Evolutionary conservation across 2,113 vertebrate species (phyloP).

Genomic region (Strix uralensis): DNA sequence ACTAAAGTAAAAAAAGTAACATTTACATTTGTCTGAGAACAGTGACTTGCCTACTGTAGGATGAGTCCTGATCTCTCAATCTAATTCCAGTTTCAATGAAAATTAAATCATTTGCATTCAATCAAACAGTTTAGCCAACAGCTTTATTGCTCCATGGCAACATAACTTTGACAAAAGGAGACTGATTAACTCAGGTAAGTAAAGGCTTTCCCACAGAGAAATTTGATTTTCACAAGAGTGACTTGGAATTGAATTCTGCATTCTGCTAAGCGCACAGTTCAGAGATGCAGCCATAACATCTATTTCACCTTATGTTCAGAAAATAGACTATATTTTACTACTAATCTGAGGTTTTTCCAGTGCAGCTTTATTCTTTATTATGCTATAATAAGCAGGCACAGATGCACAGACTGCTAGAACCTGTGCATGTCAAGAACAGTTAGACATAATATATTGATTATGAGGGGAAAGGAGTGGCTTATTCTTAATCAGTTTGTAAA

Average conservation of each 20-base stretch:
- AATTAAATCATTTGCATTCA: background rate
- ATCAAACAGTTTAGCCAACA: background rate
- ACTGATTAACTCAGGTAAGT: background rate
- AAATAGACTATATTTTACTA: background rate
- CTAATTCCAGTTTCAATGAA: background rate
- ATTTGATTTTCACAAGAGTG: background rate
- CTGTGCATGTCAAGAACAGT: background rate
- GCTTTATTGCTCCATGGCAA: background rate
- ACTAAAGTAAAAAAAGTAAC: background rate
- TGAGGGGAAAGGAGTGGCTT: background rate
- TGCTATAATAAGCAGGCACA: background rate
- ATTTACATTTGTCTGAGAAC: background rate
- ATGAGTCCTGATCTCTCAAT: background rate
- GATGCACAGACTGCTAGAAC: background rate
- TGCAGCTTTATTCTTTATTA: background rate
- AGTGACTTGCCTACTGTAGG: background rate
- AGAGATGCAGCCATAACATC: background rate
- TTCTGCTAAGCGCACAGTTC: background rate
- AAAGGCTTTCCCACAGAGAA: background rate
- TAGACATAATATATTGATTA: background rate
- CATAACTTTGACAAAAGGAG: background rate
- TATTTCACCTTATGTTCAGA: conserved; percentile 2
- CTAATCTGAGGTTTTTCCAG: background rate
- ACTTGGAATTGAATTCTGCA: background rate
- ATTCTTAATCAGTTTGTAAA: background rate